These are phyloP conservation scores for Oedothorax gibbosus DNA, from an alignment of 1,140 invertebrate genomes.

Conservation along the genomic window DNA sequence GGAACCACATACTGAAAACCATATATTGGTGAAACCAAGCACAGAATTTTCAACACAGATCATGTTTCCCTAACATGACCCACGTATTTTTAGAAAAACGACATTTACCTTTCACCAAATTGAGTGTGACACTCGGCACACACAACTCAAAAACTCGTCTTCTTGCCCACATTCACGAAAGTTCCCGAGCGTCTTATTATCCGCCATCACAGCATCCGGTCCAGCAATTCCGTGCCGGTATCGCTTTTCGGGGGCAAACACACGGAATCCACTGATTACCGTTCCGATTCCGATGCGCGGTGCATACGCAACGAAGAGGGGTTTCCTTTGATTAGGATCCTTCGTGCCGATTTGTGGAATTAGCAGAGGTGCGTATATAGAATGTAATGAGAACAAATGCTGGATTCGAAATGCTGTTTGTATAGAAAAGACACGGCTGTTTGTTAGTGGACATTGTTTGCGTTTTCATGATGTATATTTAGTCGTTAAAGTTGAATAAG, in stretches of 20 bases:
- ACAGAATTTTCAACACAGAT: no score
- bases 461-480: no score
- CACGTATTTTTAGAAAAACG: background rate
- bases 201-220: constrained; percentile 33
- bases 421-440: no score
- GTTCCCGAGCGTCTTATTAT: constrained; percentile 8
- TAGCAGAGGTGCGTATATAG: constrained; percentile 8
- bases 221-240: constrained; percentile 1
- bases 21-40: no score
- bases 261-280: constrained; percentile 50
- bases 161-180: background rate
- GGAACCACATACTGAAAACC: no score
- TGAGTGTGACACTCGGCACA: constrained; percentile 16
- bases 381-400: constrained; percentile 26
- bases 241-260: constrained; percentile 27
- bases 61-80: no score
- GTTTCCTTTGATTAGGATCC: constrained; percentile 35
- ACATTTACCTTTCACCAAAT: background rate
- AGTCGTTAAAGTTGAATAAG: no score
- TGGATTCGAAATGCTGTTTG: no score
- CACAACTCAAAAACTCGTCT: background rate
- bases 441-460: no score
- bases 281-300: constrained; percentile 28
- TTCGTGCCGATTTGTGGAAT: constrained; percentile 41
- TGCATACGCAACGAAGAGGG: constrained; percentile 13